Base-by-base conservation (phyloP, 2,113 vertebrate genomes). In the Odontesthes bonariensis region DNA sequence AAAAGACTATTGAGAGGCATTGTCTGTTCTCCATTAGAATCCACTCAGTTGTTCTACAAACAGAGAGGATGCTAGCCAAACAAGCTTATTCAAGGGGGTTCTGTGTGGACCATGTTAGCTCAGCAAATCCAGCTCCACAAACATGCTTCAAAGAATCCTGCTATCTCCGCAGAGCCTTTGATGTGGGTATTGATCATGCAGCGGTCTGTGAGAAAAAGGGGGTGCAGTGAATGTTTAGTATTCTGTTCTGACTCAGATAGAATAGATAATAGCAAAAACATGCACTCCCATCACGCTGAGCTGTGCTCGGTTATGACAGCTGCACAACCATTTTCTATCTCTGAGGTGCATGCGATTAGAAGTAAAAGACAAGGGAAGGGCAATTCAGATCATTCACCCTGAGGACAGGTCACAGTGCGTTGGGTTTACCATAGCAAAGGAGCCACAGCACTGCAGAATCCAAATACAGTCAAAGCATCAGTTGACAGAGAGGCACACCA, bases 21-120 rank as follows among this genome's bases (percentile, higher is more conserved):
- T 80, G 88, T 82, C 89, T 92, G 91, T 94, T 93, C 94, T 93
- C 93, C 80, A 90, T 94, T 92, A 94, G 94, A 94, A 94, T 92
- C 90, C 93, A 93, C 90, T 92, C 95, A 93, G 94, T 95, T 95
- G 95, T 93, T 96, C 91, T 77, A 93, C 96, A 97, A 97, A 97
- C 95, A 97, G 85, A 88, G 90, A 92, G 95, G 95, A 96, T 93
- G 89, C 95, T 94, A 91, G 93, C 94, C 95, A 98, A 98, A 97
- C 95, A 98, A 94, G 92, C 94, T 91, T 91, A 94, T 94, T 95
- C 95, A 95, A 94, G 95, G 91, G 94, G 89, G 87, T 90, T 91
- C 80, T 91, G 93, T 91, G 93, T 93, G 62, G 88, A 81, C 93
- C 57, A 13, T 96, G 95, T 96, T 96, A 94, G 94, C 95, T 95